These are phyloP conservation scores for Lasioglossum malachurum DNA, from an alignment of 2,888 invertebrate species.

Conservation along the genomic window DNA sequence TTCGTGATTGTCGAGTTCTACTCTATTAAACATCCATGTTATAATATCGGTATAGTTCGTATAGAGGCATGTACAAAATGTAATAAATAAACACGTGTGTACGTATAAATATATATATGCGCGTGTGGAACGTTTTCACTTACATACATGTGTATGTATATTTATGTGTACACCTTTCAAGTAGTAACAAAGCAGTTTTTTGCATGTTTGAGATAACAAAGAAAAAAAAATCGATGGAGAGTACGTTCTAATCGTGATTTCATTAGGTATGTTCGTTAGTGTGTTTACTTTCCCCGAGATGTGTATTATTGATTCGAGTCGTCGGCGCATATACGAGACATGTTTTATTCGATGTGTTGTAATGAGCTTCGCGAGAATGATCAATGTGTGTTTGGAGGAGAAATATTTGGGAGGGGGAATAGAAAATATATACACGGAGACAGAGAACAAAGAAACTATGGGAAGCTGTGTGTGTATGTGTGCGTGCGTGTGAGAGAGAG, in stretches of 20 bases:
- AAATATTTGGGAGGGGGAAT: slow-evolving; percentile 41
- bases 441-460: slow-evolving; percentile 12
- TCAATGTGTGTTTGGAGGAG: slow-evolving; percentile 3
- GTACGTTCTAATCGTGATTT: slow-evolving; percentile 48
- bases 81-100: slow-evolving; percentile 42
- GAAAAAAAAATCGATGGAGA: slow-evolving; percentile 11
- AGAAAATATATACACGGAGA: slow-evolving; percentile 34
- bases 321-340: slow-evolving; percentile 9
- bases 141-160: neutral
- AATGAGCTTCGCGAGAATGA: slow-evolving; percentile 33
- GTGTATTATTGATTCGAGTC: slow-evolving; percentile 14
- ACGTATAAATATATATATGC: neutral
- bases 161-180: slow-evolving; percentile 6
- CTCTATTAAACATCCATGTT: slow-evolving; percentile 39
- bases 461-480: neutral
- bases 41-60: slow-evolving; percentile 35
- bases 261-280: slow-evolving; percentile 30
- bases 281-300: slow-evolving; percentile 2
- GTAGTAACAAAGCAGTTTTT: slow-evolving; percentile 50
- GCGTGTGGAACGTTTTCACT: neutral
- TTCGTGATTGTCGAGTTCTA: slow-evolving; percentile 34
- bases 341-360: slow-evolving; percentile 25
- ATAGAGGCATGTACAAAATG: slow-evolving; percentile 58
- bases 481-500: neutral
- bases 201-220: slow-evolving; percentile 42